A percentile compares a stretch with the other conserved stretches of the same genome.
phyloP scores from a whole-genome alignment of 2,888 invertebrate genomes.

The Lypha dubia region DNA sequence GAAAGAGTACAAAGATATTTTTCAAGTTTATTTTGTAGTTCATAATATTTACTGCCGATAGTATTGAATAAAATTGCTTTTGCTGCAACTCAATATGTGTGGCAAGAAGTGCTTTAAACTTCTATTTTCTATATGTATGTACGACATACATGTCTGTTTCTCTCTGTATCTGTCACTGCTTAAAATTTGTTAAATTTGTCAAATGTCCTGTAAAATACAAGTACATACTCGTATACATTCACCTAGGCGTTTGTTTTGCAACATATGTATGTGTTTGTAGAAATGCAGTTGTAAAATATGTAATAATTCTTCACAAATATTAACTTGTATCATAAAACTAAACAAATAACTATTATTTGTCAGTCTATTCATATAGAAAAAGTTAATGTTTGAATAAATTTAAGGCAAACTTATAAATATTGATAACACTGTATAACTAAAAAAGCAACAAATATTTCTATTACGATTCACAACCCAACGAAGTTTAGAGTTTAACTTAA shows the following conservation, averaged over 20 bases:
- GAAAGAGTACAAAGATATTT: background rate
- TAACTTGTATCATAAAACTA: slow-evolving; percentile 63
- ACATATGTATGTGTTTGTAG: background rate
- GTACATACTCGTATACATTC: background rate
- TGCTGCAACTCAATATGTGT: slow-evolving; percentile 1
- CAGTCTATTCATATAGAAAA: slow-evolving; percentile 8
- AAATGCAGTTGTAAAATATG: slow-evolving; percentile 14
- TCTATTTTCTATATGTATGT: background rate
- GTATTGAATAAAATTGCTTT: slow-evolving; percentile 6
- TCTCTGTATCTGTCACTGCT: slow-evolving; percentile 37
- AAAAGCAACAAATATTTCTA: too few relatives aligned
- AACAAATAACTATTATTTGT: slow-evolving; percentile 54
- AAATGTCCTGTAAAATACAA: slow-evolving; percentile 44
- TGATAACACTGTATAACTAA: too few relatives aligned
- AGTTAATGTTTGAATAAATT: slow-evolving; percentile 13
- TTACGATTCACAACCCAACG: too few relatives aligned
- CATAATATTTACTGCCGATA: background rate
- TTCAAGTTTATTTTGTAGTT: background rate
- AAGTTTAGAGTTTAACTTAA: too few relatives aligned
- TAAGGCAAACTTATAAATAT: background rate
- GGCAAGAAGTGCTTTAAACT: background rate
- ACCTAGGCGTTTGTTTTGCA: too few relatives aligned
- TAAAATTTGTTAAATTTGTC: slow-evolving; percentile 62
- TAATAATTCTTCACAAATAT: slow-evolving; percentile 60
- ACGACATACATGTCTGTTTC: background rate